Conservation (phyloP, 2,113 vertebrate genomes). For the Melospiza georgiana region DNA sequence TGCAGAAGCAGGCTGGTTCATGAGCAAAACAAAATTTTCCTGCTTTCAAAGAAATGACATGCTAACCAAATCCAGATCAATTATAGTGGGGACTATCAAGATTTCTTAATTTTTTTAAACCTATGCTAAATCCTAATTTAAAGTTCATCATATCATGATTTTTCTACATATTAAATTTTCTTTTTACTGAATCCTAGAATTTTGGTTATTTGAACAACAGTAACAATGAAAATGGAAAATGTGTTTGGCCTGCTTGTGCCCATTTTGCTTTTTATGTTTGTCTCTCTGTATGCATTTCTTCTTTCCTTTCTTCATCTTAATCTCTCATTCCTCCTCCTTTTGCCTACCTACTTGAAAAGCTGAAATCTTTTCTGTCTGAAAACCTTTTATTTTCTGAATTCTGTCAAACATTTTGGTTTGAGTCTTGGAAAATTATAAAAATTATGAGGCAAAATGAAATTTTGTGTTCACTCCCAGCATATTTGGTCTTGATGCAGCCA, state of each 20-base stretch:
- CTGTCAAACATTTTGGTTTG: not conserved
- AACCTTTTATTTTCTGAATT: not conserved
- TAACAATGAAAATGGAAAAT: not conserved
- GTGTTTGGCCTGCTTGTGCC: not conserved
- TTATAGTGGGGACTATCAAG: accelerated
- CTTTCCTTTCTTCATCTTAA: not conserved
- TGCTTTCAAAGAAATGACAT: not conserved
- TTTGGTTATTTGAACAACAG: not conserved
- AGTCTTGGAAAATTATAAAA: not conserved
- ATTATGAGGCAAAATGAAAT: not conserved
- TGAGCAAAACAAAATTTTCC: not conserved
- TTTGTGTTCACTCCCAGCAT: not conserved
- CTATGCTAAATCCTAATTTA: not conserved
- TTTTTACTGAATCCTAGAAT: not conserved
- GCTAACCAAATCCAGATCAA: not conserved
- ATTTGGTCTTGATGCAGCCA: not conserved
- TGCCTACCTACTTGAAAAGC: not conserved
- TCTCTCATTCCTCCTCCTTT: not conserved
- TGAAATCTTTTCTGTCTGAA: not conserved
- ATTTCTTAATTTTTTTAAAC: not conserved
- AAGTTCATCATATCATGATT: not conserved
- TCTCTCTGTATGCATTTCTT: not conserved
- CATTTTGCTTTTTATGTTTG: not conserved
- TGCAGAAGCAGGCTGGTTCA: not conserved
- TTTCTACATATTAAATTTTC: not conserved